A percentile compares a stretch with the other conserved stretches of the same genome.
Evolutionary conservation across 2,888 invertebrate species (phyloP).

Genomic region (Ephialtes manifestator): DNA sequence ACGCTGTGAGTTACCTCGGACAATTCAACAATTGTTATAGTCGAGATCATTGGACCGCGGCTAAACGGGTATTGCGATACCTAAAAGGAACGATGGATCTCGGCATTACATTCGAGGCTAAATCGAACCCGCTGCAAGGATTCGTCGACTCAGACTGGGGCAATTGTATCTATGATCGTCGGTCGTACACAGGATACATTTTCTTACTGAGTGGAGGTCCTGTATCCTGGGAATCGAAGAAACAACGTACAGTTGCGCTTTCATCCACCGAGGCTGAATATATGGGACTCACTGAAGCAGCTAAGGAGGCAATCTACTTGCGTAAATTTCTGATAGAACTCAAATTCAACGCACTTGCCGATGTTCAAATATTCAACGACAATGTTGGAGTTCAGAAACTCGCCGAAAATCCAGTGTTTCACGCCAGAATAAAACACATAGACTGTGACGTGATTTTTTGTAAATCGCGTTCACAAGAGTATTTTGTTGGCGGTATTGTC

Average conservation of each 20-base stretch:
- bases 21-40: slow-evolving; percentile 68
- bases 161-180: slow-evolving; percentile 64
- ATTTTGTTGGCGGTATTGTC: no score
- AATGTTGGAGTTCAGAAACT: slow-evolving; percentile 61
- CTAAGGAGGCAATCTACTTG: slow-evolving; percentile 60
- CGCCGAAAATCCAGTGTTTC: slow-evolving; percentile 53
- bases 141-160: slow-evolving; percentile 79
- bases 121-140: slow-evolving; percentile 61
- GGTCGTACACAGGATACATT: slow-evolving; percentile 72
- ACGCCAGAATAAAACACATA: slow-evolving; percentile 46
- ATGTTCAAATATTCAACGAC: slow-evolving; percentile 56
- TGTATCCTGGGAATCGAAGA: slow-evolving; percentile 68
- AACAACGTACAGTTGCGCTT: slow-evolving; percentile 69
- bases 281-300: slow-evolving; percentile 65
- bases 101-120: slow-evolving; percentile 70
- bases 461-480: no score
- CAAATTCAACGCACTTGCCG: slow-evolving; percentile 40
- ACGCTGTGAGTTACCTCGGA: slow-evolving; percentile 67
- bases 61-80: slow-evolving; percentile 78
- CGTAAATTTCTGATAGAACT: slow-evolving; percentile 61
- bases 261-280: slow-evolving; percentile 71
- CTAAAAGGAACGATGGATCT: slow-evolving; percentile 72
- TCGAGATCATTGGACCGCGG: slow-evolving; percentile 74
- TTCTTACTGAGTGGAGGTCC: slow-evolving; percentile 65
- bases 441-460: no score